Evolutionary conservation across 2,888 invertebrate genomes (phyloP), one percentile per base, ranked within the genome.

Genomic region (Ypsolopha scabrella): DNA sequence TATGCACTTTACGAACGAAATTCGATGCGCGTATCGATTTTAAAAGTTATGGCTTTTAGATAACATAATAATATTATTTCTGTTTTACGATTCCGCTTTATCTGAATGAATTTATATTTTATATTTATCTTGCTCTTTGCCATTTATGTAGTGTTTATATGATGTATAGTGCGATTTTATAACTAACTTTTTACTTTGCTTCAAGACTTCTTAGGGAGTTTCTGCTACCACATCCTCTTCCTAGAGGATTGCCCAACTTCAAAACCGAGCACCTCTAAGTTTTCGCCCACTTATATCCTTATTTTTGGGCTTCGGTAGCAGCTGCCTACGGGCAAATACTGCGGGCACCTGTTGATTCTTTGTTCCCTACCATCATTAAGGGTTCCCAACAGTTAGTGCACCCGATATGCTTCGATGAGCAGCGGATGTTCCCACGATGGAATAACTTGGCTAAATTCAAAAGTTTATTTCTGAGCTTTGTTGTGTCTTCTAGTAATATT

Each of bases 371-470:
- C 54, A 54, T 45, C 51, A 51, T 51, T 51, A 45, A n/a, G 45
- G 41, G 47, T 37, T 47, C 34, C 41, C 41, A 35, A 51, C 56
- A 59, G 55, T 59, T 58, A 52, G 55, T 53, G 51, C 52, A 50
- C 52, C 45, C 50, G 41, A 46, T 50, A 50, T 45, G 54, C 56
- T 58, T 44, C 51, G 58, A 54, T 59, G 58, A 51, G 24, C 48
- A 56, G 70, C 80, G 81, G 83, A 82, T 75, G 72, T 82, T 83
- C 83, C 77, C 83, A 81, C 80, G 80, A 65, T 61, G 63, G 60
- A 24, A 11, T 43, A 43, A 41, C 39, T 14, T 38, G 39, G 45
- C 11, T 14, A 41, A 50, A 47, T 47, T 34, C 33, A 47, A 39
- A 34, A 14, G 41, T 11, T 34, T 39, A 10, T 13, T 39, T 33